Conservation (phyloP, 2,113 vertebrate genomes). For the Cyanistes caeruleus region DNA sequence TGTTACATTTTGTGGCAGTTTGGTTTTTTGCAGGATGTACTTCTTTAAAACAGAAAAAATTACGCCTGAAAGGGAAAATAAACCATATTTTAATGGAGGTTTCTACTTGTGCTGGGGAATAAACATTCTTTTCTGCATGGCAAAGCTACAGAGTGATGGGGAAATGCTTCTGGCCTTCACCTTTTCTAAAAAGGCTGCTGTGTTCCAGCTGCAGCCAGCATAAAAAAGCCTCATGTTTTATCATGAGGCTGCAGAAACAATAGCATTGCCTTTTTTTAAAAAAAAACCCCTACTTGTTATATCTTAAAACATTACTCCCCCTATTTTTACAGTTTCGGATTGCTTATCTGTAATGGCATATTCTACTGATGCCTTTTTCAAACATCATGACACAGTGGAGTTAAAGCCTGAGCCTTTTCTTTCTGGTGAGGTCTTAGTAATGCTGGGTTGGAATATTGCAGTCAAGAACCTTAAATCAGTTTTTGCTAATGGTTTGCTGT, state of each 20-base stretch:
- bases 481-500: background rate
- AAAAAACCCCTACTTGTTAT: background rate
- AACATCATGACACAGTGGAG: background rate
- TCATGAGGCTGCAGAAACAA: constrained; percentile 40
- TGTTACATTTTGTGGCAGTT: constrained; percentile 27
- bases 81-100: background rate
- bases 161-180: constrained; percentile 26
- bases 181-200: background rate
- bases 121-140: background rate
- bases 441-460: background rate
- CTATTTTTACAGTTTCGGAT: background rate
- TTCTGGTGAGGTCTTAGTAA: background rate
- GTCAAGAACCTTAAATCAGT: background rate
- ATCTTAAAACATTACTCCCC: background rate
- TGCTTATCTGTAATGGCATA: background rate
- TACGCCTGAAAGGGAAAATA: constrained; percentile 8
- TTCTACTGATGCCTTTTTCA: background rate
- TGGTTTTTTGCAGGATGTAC: constrained; percentile 47
- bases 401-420: background rate
- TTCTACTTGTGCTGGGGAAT: background rate
- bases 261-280: background rate
- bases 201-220: constrained; percentile 14
- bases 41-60: constrained; percentile 38
- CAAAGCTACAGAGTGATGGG: background rate
- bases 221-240: background rate